Percentiles rank a stretch among this genome's conserved stretches.
Evolutionary conservation across 2,888 invertebrate species (phyloP).

Genomic region (Odontocerum albicorne): DNA sequence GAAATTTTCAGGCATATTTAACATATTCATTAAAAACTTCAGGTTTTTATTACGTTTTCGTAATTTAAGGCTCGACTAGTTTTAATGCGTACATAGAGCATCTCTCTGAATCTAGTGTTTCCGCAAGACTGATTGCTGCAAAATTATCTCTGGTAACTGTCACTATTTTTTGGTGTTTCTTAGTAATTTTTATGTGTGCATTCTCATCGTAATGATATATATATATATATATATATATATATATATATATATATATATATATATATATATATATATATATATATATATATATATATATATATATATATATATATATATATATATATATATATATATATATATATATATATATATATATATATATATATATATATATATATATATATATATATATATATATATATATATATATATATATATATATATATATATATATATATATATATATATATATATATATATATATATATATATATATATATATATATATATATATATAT

Average conservation of each 20-base stretch:
- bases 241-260: neutral
- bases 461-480: neutral
- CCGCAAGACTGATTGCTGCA: too few species aligned
- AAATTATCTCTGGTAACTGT: too few species aligned
- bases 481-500: conserved; percentile 1
- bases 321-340: neutral
- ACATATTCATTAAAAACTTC: too few species aligned
- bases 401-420: neutral
- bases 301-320: neutral
- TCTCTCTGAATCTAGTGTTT: too few species aligned
- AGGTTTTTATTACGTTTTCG: too few species aligned
- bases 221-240: neutral
- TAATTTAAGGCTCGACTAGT: too few species aligned
- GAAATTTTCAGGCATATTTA: too few species aligned
- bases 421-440: neutral
- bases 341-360: neutral
- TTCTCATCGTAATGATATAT: neutral
- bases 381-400: neutral
- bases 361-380: neutral
- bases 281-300: neutral
- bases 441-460: neutral
- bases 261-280: neutral
- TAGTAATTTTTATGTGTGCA: too few species aligned
- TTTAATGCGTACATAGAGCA: too few species aligned
- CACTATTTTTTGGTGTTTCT: too few species aligned